Evolutionary conservation across 2,797 vertebrate species (phyloP).

Genomic region (Acipenser oxyrinchus): DNA sequence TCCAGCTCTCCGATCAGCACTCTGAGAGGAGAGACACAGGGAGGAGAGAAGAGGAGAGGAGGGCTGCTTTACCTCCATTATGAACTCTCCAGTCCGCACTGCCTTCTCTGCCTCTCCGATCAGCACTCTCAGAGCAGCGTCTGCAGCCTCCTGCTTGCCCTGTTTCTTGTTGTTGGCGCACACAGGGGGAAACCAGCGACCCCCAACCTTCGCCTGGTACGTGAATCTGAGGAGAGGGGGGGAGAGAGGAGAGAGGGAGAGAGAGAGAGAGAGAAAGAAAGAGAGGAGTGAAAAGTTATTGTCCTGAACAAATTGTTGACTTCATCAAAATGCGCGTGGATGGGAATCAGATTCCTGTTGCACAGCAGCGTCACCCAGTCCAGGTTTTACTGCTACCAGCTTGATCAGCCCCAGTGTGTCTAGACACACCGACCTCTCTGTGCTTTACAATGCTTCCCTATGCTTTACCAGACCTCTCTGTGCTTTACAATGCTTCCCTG

Average conservation of each 20-base stretch:
- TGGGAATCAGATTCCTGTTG: no score
- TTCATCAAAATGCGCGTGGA: not conserved
- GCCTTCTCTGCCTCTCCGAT: slow-evolving; percentile 86
- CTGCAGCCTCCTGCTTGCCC: slow-evolving; percentile 90
- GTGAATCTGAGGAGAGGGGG: slow-evolving; percentile 66
- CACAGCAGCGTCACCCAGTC: no score
- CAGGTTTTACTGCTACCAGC: no score
- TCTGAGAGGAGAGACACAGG: slow-evolving; percentile 22
- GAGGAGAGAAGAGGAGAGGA: slow-evolving; percentile 14
- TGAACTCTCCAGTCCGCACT: slow-evolving; percentile 65
- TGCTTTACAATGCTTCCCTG: no score
- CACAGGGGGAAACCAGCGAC: slow-evolving; percentile 92
- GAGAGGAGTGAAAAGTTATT: not conserved
- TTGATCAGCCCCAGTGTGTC: no score
- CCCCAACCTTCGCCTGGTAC: slow-evolving; percentile 93
- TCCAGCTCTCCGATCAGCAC: slow-evolving; percentile 51
- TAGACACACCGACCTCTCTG: no score
- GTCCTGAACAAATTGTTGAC: not conserved
- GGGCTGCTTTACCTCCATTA: slow-evolving; percentile 55
- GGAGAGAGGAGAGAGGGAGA: slow-evolving; percentile 5
- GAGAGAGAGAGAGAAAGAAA: slow-evolving; percentile 1
- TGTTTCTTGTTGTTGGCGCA: slow-evolving; percentile 92
- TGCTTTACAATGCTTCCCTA: no score
- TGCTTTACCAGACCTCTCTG: no score
- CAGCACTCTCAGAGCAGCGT: slow-evolving; percentile 82